A percentile compares a stretch with the other conserved stretches of the same genome.
Conservation (phyloP, 2,113 vertebrate species). For the Falcunculus frontatus region DNA sequence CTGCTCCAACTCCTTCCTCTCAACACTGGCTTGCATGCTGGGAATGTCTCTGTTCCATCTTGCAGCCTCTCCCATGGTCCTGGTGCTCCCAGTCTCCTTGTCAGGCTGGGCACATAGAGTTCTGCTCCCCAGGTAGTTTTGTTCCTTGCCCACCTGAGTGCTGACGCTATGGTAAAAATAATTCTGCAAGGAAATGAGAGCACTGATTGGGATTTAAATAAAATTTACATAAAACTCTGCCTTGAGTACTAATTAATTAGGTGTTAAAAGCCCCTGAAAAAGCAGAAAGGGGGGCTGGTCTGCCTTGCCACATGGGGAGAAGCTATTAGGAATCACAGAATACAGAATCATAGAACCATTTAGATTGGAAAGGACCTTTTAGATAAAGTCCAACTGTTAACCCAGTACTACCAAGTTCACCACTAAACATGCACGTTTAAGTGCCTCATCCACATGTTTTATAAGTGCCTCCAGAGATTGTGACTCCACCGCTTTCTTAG, state of each 20-base stretch:
- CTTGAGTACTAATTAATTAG: constrained; percentile 69
- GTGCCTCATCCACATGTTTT: background rate
- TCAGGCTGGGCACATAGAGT: constrained; percentile 34
- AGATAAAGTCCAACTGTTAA: background rate
- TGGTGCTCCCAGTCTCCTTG: constrained; percentile 21
- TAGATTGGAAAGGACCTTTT: background rate
- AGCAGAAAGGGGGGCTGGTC: background rate
- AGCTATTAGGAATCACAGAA: background rate
- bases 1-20: background rate
- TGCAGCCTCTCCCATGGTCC: background rate
- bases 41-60: background rate
- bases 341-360: background rate
- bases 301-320: background rate
- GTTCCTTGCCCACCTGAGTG: constrained; percentile 47
- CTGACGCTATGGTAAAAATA: constrained; percentile 66
- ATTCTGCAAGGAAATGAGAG: constrained; percentile 61
- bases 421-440: background rate
- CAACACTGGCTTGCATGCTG: background rate
- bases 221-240: constrained; percentile 69
- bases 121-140: constrained; percentile 26
- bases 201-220: constrained; percentile 72
- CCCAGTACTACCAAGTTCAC: background rate
- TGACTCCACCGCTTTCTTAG: background rate
- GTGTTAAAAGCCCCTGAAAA: constrained; percentile 33
- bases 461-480: background rate